Evolutionary conservation across 2,888 invertebrate genomes (phyloP), one percentile per base, ranked within the genome.

Genomic region (Monochamus alternatus): DNA sequence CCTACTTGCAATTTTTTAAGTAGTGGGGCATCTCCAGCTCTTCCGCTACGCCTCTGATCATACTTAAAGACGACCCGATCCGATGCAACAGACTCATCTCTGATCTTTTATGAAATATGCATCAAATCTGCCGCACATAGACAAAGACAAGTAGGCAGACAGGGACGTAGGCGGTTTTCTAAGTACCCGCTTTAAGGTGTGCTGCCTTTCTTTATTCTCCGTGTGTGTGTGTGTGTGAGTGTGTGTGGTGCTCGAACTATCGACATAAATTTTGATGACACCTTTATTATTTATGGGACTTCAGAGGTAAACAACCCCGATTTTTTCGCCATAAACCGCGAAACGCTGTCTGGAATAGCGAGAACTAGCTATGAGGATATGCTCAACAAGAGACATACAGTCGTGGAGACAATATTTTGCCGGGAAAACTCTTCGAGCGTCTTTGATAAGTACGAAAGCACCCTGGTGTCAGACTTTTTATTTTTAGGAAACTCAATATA

Each of bases 201-300:
- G 74, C 59, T 64, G 63, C 55, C 67, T 71, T 76, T 76, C 70
- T 69, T 76, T 71, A 63, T 76, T 70, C 74, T 74, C 68, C 47
- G 67, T 64, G 65, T n/a, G 69, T 75, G 67, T 67, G 52, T 72
- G 73, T 74, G 76, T 75, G 62, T 77, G 74, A 31, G 63, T 72
- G 75, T 75, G 72, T 68, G 72, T 74, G 74, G 76, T 68, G 74
- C 60, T 68, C 60, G 74, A 70, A 58, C 73, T 69, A 77, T 77
- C 73, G 62, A 73, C 74, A 75, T 78, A 78, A 78, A 78, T 78
- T 78, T 75, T 74, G 78, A 78, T 73, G 78, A 74, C 78, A 75
- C 78, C 78, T 78, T 74, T 75, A 75, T 71, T 68, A 75, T 78
- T 77, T 67, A 74, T 74, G 73, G 63, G 72, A 60, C 51, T 59